These are phyloP conservation scores for Pammene aurita DNA, from an alignment of 2,888 invertebrate species.

Conservation along the genomic window DNA sequence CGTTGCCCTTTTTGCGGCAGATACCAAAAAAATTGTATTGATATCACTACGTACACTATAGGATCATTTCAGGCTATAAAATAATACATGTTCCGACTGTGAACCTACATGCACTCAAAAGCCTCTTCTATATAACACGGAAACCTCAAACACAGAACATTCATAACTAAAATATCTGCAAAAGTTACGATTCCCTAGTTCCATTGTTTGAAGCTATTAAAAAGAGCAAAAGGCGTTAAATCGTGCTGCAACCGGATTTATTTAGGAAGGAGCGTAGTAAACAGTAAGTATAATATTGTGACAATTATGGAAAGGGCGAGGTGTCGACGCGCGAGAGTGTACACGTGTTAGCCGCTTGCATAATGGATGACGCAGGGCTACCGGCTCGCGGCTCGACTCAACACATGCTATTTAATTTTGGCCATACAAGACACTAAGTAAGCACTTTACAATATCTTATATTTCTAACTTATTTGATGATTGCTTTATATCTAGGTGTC, in stretches of 20 bases:
- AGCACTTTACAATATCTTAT: neutral
- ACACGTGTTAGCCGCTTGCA: conserved; percentile 79
- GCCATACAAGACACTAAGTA: neutral
- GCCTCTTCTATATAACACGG: neutral
- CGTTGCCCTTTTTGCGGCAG: too few relatives aligned
- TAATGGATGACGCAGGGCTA: conserved; percentile 74
- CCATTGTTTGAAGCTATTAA: conserved; percentile 34
- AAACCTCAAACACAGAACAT: conserved; percentile 11
- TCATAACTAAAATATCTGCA: conserved; percentile 32
- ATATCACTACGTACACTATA: too few relatives aligned
- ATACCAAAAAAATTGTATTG: too few relatives aligned
- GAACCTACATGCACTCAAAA: too few relatives aligned
- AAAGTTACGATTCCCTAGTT: conserved; percentile 18
- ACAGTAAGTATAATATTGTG: conserved; percentile 67
- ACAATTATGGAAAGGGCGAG: conserved; percentile 77
- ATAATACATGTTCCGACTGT: too few relatives aligned
- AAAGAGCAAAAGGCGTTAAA: conserved; percentile 35
- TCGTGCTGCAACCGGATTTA: conserved; percentile 43
- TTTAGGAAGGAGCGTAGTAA: conserved; percentile 56
- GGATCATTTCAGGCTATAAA: too few relatives aligned
- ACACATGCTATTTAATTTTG: conserved; percentile 11
- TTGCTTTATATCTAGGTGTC: too few relatives aligned
- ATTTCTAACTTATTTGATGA: neutral
- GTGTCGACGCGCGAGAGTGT: conserved; percentile 68
- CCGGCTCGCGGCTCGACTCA: neutral